Evolutionary conservation across 1,140 invertebrate species (phyloP), one percentile per base, ranked within the genome.

Genomic region (Gonioctena quinquepunctata): DNA sequence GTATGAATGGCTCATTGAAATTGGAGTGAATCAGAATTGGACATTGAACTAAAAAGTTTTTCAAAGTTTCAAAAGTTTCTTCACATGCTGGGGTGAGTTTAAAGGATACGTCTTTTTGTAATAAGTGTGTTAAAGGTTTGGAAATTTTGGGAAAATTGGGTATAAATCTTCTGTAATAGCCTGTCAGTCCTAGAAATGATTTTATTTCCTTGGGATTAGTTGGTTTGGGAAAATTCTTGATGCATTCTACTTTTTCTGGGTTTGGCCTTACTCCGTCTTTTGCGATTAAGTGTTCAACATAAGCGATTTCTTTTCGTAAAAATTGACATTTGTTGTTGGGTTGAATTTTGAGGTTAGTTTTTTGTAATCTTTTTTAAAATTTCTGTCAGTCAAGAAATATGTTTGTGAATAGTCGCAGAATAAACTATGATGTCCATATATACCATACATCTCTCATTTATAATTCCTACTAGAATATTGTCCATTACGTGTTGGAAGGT

Each of bases 271-370:
- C 77, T 5, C 85, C 84, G 4, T 83, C 48, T 25, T 72, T 57
- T 2, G 80, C 76, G 21, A 86, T 75, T 6, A 83, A 60, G 68
- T 85, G 83, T 11, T 85, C 85, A 33, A 87, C 74, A 76, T 83
- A 84, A 5, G 69, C 57, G 0, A 85, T 78, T 80, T 85, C 81
- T 59, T 80, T 76, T 69, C 73, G 70, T 18, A 85, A 68, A 72
- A 82, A 82, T 52, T 81, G 69, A 61, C 81, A 83, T 75, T 85
- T 85, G 6, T 79, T 71, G 7, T 79, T 71, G 0, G 79, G 77
- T 66, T 84, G 77, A 7, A 84, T 19, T 71, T 83, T 83, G 2
- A 85, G 56, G 61, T 83, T 83, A 50, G 27, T 65, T 23, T 33
- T 74, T 13, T 33, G 8, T 8, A 28, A 28, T n/a, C n/a, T n/a